A percentile compares a stretch with the other conserved stretches of the same genome.
phyloP scores from a whole-genome alignment of 2,888 invertebrate species.

The Lymantria monacha region DNA sequence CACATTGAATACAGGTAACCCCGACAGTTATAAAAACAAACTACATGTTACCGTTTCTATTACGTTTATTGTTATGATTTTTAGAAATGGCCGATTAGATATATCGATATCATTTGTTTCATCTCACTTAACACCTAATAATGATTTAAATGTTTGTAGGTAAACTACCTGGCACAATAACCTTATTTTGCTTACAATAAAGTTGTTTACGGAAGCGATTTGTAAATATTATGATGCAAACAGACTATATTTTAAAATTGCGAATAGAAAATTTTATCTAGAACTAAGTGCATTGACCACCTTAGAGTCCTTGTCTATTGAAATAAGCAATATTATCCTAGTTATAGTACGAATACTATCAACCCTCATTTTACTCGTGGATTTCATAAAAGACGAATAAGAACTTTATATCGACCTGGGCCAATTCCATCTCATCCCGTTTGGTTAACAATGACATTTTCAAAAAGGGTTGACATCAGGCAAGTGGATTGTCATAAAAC shows the following conservation, averaged over 20 bases:
- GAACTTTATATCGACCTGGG: no score
- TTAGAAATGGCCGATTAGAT: neutral
- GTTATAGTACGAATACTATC: no score
- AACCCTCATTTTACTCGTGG: no score
- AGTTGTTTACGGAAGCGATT: conserved; percentile 10
- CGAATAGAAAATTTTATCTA: neutral
- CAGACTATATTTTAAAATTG: neutral
- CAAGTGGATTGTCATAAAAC: no score
- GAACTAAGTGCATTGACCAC: neutral
- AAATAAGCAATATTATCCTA: no score
- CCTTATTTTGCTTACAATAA: conserved; percentile 6
- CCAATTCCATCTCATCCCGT: no score
- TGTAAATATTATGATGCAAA: neutral
- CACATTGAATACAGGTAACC: neutral
- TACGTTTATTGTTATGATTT: neutral
- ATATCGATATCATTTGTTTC: conserved; percentile 3
- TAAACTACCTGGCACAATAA: conserved; percentile 3
- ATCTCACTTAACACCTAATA: conserved; percentile 6
- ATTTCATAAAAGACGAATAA: no score
- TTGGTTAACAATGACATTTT: no score
- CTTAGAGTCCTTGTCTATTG: neutral
- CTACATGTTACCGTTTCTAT: neutral
- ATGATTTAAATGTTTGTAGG: conserved; percentile 2
- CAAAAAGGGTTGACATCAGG: no score
- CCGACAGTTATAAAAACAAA: neutral